Evolutionary conservation across 1,140 invertebrate species (phyloP), one percentile per base, ranked within the genome.

Genomic region (Drosophila setifemur): DNA sequence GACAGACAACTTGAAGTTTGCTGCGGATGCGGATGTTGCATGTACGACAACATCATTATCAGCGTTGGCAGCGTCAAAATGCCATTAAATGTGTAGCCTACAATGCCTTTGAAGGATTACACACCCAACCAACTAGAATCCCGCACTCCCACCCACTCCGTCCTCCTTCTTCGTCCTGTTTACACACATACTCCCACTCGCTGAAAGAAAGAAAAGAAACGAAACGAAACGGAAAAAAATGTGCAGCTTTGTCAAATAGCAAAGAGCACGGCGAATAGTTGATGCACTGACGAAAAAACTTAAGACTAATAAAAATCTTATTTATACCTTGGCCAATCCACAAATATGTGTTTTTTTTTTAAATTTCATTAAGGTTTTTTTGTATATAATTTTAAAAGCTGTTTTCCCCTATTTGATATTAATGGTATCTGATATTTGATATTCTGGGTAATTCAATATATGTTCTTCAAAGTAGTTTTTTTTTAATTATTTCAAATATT

Each of bases 81-180:
- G 78, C 81, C 63, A 82, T 82, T 85, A 82, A 82, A 73, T 85
- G 77, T 83, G 78, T 78, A 73, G 73, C 60, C 73, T 54, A 81
- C 77, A 83, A 82, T 82, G 73, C 73, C 74, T 78, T 82, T 85
- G 78, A 82, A 78, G 78, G 78, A 78, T 82, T 82, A 83, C 69
- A 73, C 55, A 66, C 40, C 50, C 49, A 42, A 31, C 50, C 43
- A 23, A 40, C 42, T 18, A 45, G 29, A 14, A 37, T 7, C 14
- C 14, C 39, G 14, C n/a, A 29, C 49, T 5, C 29, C 14, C 2
- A 12, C 48, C 21, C 18, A 7, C 8, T 8, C 12, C 2, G 7
- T n/a, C 5, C 6, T 16, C 19, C 39, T 11, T 39, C 14, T 33
- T 4, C 42, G 16, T 28, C 14, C 53, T 72, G 50, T 42, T 70